Conservation (phyloP, 92 coral and sea anemone species). For the Desmophyllum pertusum region DNA sequence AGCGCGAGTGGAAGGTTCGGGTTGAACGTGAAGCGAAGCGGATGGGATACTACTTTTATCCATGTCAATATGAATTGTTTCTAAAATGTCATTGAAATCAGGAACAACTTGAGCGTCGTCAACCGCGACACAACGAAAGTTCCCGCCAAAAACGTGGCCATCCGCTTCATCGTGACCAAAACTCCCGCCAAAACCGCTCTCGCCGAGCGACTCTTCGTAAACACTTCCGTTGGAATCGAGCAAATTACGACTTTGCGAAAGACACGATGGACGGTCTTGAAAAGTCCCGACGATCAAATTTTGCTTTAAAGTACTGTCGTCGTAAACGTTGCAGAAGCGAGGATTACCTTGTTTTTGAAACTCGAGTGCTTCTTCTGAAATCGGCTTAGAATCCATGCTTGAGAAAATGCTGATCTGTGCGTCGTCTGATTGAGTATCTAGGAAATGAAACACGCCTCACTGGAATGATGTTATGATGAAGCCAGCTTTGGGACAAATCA, state of each 20-base stretch:
- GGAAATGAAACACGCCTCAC: constrained; percentile 22
- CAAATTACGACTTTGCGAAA: constrained; percentile 17
- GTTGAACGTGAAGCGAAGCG: constrained; percentile 19
- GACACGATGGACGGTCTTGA: not conserved
- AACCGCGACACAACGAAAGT: constrained; percentile 1
- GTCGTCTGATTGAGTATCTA: constrained; percentile 21
- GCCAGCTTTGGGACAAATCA: constrained; percentile 20
- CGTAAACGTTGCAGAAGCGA: not conserved
- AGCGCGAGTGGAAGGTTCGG: not conserved
- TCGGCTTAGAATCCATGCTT: constrained; percentile 22
- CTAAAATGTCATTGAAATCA: constrained; percentile 53
- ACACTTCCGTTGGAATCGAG: constrained; percentile 37
- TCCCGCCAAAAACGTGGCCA: constrained; percentile 40
- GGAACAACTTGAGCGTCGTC: constrained; percentile 70
- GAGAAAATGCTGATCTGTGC: constrained; percentile 8
- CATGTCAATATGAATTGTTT: constrained; percentile 21
- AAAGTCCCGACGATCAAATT: not conserved
- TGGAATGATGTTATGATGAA: constrained; percentile 37
- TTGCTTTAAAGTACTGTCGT: constrained; percentile 4
- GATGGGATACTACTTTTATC: not conserved
- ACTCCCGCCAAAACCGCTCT: constrained; percentile 47
- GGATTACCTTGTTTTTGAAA: not conserved
- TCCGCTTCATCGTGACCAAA: constrained; percentile 29
- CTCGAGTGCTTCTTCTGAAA: not conserved
- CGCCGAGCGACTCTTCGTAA: constrained; percentile 22